Evolutionary conservation across 2,113 vertebrate species (phyloP).

Genomic region (Mobula hypostoma): DNA sequence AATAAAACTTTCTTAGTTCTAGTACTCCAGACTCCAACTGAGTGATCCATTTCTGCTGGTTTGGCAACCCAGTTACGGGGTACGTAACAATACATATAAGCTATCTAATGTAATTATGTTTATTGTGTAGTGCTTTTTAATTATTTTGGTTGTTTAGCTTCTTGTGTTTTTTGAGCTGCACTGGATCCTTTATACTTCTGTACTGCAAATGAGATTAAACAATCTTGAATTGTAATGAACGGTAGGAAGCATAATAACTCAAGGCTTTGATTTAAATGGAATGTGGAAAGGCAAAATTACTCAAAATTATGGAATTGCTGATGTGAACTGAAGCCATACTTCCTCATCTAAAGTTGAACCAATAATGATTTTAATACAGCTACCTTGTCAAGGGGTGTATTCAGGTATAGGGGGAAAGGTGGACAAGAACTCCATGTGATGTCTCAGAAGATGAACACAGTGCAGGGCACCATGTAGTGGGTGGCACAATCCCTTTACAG

Average conservation of each 20-base stretch:
- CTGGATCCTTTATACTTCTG: too few species aligned
- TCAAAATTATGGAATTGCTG: background rate
- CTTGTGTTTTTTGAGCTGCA: too few species aligned
- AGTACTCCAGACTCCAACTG: too few species aligned
- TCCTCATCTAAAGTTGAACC: background rate
- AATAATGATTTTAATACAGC: background rate
- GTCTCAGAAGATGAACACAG: background rate
- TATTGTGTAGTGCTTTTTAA: too few species aligned
- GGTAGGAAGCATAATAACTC: background rate
- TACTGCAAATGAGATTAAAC: too few species aligned
- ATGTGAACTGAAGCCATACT: slow-evolving; percentile 8
- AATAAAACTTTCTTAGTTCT: too few species aligned
- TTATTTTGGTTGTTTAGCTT: too few species aligned
- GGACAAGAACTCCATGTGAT: background rate
- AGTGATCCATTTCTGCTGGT: too few species aligned
- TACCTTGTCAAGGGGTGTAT: background rate
- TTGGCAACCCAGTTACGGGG: too few species aligned
- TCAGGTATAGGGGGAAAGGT: background rate
- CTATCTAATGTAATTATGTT: too few species aligned
- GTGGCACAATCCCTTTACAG: background rate
- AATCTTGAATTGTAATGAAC: background rate
- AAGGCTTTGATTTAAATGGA: background rate
- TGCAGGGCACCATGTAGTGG: background rate
- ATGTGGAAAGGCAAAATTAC: background rate
- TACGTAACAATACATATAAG: too few species aligned